Conservation (phyloP, 2,888 invertebrate genomes). For the Eristalis pertinax region DNA sequence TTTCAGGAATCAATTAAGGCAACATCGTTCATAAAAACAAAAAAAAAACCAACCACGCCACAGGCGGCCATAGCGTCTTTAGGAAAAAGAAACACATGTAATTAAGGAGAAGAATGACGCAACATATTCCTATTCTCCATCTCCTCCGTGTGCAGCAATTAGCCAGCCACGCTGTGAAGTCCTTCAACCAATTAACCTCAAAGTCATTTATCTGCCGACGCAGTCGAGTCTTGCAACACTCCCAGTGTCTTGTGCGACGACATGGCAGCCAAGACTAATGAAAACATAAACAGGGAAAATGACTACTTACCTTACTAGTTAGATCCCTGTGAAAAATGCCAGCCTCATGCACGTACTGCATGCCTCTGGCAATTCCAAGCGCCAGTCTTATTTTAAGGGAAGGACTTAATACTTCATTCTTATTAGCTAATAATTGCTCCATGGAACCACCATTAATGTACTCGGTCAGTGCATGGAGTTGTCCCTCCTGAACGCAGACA, state of each 20-base stretch:
- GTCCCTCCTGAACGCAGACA: constrained; percentile 97
- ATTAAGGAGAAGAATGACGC: neutral
- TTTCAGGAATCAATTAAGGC: neutral
- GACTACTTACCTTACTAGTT: constrained; percentile 90
- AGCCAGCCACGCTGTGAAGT: neutral
- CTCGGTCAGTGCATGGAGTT: constrained; percentile 96
- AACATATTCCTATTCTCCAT: neutral
- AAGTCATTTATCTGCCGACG: neutral
- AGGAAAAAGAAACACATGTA: neutral
- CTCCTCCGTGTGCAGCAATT: neutral
- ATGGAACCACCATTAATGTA: constrained; percentile 97
- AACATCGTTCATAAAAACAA: neutral
- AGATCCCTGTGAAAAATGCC: constrained; percentile 97
- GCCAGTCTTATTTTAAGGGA: constrained; percentile 91
- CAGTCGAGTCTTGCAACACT: neutral
- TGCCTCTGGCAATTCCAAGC: constrained; percentile 93
- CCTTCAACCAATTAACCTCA: neutral
- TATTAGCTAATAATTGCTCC: constrained; percentile 93
- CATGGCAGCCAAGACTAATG: neutral
- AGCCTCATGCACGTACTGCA: constrained; percentile 95
- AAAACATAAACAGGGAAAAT: neutral
- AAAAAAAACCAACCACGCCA: too few species aligned
- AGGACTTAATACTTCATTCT: constrained; percentile 88
- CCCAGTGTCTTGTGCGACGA: too few species aligned
- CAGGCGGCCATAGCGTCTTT: neutral